Evolutionary conservation across 1,140 invertebrate species (phyloP).

Genomic region (Leptinotarsa undecemlineata): DNA sequence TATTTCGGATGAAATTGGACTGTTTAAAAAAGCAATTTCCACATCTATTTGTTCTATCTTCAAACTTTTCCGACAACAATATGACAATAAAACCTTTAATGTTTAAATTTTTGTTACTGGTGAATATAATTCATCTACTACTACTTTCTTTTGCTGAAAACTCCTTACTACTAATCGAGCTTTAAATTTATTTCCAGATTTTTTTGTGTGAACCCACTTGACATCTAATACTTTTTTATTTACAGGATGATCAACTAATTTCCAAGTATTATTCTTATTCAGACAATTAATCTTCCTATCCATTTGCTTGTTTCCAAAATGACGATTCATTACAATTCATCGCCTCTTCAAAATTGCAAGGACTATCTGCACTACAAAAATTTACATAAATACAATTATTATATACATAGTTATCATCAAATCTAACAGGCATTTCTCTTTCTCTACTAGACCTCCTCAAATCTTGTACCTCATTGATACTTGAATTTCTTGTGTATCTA

Average conservation of each 20-base stretch:
- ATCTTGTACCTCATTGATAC: no score
- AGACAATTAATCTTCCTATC: background rate
- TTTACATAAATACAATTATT: background rate
- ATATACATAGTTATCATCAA: background rate
- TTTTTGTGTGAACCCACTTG: background rate
- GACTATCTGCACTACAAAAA: background rate
- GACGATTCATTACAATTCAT: background rate
- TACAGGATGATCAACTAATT: background rate
- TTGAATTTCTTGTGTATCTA: no score
- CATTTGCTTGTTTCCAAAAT: conserved; percentile 10
- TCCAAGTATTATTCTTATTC: background rate
- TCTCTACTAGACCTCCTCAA: no score
- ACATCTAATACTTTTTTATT: background rate
- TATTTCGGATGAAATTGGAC: background rate
- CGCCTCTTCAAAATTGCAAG: background rate
- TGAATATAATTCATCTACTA: background rate
- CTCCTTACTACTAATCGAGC: background rate
- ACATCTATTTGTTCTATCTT: background rate
- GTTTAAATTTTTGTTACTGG: background rate
- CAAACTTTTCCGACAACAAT: background rate
- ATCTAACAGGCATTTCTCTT: background rate
- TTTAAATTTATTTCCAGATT: background rate
- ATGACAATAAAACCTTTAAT: background rate
- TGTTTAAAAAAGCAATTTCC: background rate
- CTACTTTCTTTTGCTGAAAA: background rate